Evolutionary conservation across 2,113 vertebrate species (phyloP).

Genomic region (Vicugna pacos): DNA sequence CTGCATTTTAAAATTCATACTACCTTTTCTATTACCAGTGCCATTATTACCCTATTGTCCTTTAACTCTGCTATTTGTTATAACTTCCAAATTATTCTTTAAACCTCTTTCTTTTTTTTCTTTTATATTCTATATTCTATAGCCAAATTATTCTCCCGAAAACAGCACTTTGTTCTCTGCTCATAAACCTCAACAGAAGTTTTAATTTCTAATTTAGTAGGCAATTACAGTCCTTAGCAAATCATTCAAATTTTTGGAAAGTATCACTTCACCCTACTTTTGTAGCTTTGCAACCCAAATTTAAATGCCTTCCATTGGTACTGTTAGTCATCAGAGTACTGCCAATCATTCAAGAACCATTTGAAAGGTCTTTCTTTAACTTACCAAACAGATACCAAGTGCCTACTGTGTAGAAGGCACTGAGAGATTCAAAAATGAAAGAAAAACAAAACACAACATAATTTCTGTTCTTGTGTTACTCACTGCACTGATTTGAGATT

Average conservation of each 20-base stretch:
- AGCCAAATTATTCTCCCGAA: neutral
- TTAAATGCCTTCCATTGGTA: neutral
- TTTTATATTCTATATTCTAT: neutral
- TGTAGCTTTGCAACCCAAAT: neutral
- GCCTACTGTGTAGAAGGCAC: neutral
- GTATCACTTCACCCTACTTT: neutral
- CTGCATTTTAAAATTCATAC: neutral
- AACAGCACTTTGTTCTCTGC: neutral
- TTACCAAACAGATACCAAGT: neutral
- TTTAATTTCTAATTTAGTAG: neutral
- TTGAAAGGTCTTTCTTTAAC: neutral
- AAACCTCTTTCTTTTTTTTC: neutral
- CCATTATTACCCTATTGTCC: neutral
- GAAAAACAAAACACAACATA: neutral
- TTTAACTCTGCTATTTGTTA: neutral
- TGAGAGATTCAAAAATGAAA: neutral
- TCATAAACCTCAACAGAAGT: neutral
- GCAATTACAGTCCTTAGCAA: neutral
- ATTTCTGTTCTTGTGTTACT: neutral
- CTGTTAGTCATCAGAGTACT: neutral
- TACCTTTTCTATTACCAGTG: neutral
- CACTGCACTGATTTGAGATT: neutral
- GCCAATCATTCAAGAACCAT: neutral
- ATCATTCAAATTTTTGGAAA: neutral
- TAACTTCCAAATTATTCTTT: neutral